These are phyloP conservation scores for Autographa pulchrina DNA, from an alignment of 2,888 invertebrate genomes.

Conservation along the genomic window DNA sequence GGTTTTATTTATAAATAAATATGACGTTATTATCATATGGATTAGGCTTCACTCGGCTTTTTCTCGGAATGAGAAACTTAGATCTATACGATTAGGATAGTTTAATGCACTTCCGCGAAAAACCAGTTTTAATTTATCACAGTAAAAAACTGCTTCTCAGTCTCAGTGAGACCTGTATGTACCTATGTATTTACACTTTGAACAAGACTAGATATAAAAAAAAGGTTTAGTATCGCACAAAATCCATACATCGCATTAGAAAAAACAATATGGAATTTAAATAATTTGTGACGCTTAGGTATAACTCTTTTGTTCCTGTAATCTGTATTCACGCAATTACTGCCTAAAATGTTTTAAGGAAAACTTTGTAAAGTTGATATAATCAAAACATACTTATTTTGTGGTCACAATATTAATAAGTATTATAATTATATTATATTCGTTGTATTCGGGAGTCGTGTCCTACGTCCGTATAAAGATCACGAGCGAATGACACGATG, in stretches of 20 bases:
- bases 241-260: too few species aligned
- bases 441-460: conserved; percentile 46
- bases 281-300: too few species aligned
- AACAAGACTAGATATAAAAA: too few species aligned
- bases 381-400: background rate
- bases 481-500: conserved; percentile 50
- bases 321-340: too few species aligned
- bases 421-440: too few species aligned
- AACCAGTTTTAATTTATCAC: background rate
- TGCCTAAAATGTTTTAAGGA: background rate
- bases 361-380: background rate
- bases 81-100: background rate
- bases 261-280: too few species aligned
- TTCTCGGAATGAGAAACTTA: conserved; percentile 6
- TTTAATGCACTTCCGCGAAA: conserved; percentile 6
- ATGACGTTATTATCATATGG: conserved; percentile 27
- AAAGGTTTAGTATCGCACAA: too few species aligned
- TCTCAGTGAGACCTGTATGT: background rate
- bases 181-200: too few species aligned
- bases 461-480: conserved; percentile 33
- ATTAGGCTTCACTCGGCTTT: conserved; percentile 9
- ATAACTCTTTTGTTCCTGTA: too few species aligned
- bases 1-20: conserved; percentile 45
- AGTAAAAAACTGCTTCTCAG: background rate
- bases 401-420: conserved; percentile 25